Conservation (phyloP, 2,797 vertebrate species). For the Apogon hyalosoma region DNA sequence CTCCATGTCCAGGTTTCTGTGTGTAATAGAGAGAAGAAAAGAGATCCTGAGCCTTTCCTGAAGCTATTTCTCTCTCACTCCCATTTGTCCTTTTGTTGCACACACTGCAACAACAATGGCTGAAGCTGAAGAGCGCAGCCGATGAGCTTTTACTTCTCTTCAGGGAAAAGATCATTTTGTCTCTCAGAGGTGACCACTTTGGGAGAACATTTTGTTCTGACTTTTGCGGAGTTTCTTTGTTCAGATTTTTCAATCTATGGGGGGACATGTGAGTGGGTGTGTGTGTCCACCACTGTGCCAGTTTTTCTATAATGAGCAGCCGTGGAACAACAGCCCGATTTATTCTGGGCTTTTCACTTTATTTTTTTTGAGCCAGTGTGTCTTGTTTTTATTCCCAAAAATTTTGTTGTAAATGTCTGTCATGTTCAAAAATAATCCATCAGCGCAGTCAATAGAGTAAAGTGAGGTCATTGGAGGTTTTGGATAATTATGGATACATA, state of each 20-base stretch:
- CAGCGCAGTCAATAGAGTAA: too few relatives aligned
- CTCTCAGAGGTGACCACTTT: slow-evolving; percentile 9
- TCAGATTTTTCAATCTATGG: neutral
- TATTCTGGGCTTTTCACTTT: neutral
- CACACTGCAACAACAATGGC: slow-evolving; percentile 3
- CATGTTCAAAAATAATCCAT: too few relatives aligned
- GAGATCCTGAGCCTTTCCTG: neutral
- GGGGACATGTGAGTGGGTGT: neutral
- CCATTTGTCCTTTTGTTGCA: slow-evolving; percentile 5
- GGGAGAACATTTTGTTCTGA: neutral
- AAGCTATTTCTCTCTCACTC: neutral
- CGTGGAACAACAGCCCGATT: neutral
- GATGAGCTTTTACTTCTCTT: slow-evolving; percentile 12
- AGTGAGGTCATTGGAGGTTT: too few relatives aligned
- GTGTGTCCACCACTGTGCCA: neutral
- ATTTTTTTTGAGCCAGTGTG: neutral
- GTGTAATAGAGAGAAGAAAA: slow-evolving; percentile 3
- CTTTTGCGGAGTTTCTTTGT: neutral
- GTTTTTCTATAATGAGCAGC: neutral
- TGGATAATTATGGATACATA: too few relatives aligned
- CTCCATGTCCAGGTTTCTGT: slow-evolving; percentile 5
- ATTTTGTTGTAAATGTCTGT: neutral
- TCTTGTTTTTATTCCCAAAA: neutral
- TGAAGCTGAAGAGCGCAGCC: neutral
- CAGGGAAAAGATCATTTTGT: neutral